Evolutionary conservation across 2,888 invertebrate species (phyloP), one percentile per base, ranked within the genome.

Genomic region (Halictus quadricinctus): DNA sequence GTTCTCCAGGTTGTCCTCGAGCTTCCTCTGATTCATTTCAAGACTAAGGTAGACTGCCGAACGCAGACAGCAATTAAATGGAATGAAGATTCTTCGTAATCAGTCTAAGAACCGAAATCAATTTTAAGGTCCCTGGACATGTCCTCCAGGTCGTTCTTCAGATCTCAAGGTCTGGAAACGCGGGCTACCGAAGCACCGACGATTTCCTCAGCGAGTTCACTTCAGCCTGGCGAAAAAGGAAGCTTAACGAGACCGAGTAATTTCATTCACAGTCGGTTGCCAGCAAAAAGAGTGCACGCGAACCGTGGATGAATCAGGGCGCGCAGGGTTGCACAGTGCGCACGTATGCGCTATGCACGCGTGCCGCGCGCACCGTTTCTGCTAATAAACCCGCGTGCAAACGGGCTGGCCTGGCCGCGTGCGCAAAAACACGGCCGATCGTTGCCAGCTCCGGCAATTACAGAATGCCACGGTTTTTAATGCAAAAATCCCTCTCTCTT

Each of bases 381-480:
- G 69, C 69, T 84, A 78, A 82, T 80, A 78, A 80, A 82, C 25
- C 18, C 50, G n/a, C 36, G 64, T 21, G 21, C 8, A 72, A 25
- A 72, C 69, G 41, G 69, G 12, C 10, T 21, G 64, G 15, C 41
- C 21, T 18, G 66, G 36, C 18, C 50, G n/a, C 36, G 64, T 21
- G 21, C 8, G 41, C 15, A 41, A 64, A 83, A 81, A 72, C 60
- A 13, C 36, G 41, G 15, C 25, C 43, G 72, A 85, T 89, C 91
- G 87, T 92, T 91, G 88, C 88, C 87, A 91, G 92, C 92, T 91
- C 91, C 84, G 76, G 84, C 89, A 89, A 91, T 90, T 90, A 90
- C 79, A 87, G 90, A 90, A 91, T 88, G 79, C 86, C 86, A 54
- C 21, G 64, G 36, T 72, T 76, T 89, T 89, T 87, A 86, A 90